phyloP scores from a whole-genome alignment of 2,113 vertebrate species.

The Callocephalon fimbriatum region DNA sequence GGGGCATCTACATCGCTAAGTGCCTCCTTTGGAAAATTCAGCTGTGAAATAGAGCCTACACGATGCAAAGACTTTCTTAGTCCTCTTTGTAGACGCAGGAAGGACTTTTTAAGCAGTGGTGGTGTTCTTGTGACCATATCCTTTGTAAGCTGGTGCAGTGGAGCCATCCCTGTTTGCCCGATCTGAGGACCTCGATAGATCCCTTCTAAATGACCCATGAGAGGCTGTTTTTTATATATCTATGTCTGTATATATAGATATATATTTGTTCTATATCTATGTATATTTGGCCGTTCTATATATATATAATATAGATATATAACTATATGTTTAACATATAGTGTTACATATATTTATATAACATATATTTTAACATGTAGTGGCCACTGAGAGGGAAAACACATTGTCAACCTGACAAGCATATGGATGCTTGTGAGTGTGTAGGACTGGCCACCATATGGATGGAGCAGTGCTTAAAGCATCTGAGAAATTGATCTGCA shows the following conservation, averaged over 20 bases:
- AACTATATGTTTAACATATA: background rate
- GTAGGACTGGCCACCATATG: background rate
- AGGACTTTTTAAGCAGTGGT: background rate
- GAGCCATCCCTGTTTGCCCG: background rate
- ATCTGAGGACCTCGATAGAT: background rate
- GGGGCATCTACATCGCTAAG: background rate
- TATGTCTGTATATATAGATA: background rate
- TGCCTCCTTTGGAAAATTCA: background rate
- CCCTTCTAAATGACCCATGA: background rate
- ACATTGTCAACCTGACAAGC: background rate
- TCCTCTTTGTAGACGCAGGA: background rate
- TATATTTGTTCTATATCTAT: background rate
- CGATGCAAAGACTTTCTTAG: accelerated
- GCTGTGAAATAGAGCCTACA: background rate
- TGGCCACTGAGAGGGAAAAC: background rate
- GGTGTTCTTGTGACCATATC: background rate
- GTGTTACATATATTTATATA: background rate
- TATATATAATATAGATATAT: background rate
- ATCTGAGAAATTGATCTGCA: background rate
- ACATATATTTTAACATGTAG: background rate
- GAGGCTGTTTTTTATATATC: background rate
- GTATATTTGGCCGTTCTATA: background rate
- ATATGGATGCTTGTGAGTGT: background rate
- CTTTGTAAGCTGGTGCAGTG: background rate
- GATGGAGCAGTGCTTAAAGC: background rate